phyloP scores from a whole-genome alignment of 2,888 invertebrate genomes.

The Helobdella robusta region DNA sequence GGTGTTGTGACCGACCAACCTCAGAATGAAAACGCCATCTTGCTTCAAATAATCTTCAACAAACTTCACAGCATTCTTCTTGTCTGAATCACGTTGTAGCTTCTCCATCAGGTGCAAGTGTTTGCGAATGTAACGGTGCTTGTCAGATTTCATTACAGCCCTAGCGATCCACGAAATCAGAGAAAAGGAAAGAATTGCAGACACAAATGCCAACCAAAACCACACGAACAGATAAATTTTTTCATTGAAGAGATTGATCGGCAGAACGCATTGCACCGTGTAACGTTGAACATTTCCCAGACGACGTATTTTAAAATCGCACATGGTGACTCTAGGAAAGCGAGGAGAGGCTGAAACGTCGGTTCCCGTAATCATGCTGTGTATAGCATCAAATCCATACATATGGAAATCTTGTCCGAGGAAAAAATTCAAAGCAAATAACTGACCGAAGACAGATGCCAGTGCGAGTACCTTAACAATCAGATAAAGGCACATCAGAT shows the following conservation, averaged over 20 bases:
- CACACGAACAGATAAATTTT: conserved; percentile 52
- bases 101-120: conserved; percentile 34
- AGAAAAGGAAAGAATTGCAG: conserved; percentile 47
- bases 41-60: conserved; percentile 47
- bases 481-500: conserved; percentile 51
- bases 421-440: conserved; percentile 36
- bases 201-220: conserved; percentile 53
- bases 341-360: conserved; percentile 46
- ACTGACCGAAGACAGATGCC: conserved; percentile 43
- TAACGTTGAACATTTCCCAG: conserved; percentile 50
- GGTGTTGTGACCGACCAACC: conserved; percentile 49
- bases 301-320: conserved; percentile 46
- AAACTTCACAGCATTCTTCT: conserved; percentile 38
- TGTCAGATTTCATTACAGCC: conserved; percentile 30
- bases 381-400: conserved; percentile 51
- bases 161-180: conserved; percentile 49
- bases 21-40: conserved; percentile 48
- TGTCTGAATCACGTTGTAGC: conserved; percentile 26
- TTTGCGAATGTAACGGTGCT: conserved; percentile 35
- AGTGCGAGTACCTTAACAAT: conserved; percentile 49
- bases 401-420: conserved; percentile 34
- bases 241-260: conserved; percentile 41
- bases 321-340: conserved; percentile 49
- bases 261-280: conserved; percentile 49
- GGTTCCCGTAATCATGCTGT: conserved; percentile 48